Evolutionary conservation across 2,888 invertebrate genomes (phyloP), one percentile per base, ranked within the genome.

Genomic region (Agrochola lychnidis): DNA sequence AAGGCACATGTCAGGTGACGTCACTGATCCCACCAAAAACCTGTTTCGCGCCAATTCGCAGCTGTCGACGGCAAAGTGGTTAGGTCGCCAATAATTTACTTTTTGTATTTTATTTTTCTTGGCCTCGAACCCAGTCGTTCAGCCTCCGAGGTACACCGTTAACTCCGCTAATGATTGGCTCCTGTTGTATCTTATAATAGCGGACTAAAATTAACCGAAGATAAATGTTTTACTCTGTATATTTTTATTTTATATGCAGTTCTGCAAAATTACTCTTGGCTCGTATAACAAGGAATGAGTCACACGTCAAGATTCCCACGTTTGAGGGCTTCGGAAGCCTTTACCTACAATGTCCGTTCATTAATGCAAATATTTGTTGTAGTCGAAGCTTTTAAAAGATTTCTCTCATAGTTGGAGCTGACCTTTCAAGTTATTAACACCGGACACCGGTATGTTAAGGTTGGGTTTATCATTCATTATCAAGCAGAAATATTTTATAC

Each of bases 41-140:
- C 95, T 90, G 96, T 96, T 96, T 94, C 94, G 95, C 95, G 94
- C 94, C 95, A 95, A 94, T 95, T 95, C 95, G 96, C 96, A 96
- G 96, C 96, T 96, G 96, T 95, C 95, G 94, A 84, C 92, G 90
- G 90, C 89, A 91, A 95, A 95, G 91, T 89, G 91, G 94, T 91
- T 88, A 90, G 91, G 89, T 92, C 89, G 93, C 91, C 87, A 91
- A 92, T 92, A 93, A 92, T 93, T 93, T 91, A 86, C 89, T 92
- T 92, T 93, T 89, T 90, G 90, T 90, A 87, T 89, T 91, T 91
- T 93, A 90, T 91, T 90, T 82, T 79, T 76, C 88, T 89, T 85
- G 86, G 89, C 92, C 90, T 90, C 90, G 90, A 91, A 92, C 91
- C 82, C 88, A 87, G 87, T 88, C 91, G 87, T 92, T 92, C 92